Percentiles rank a stretch among this genome's conserved stretches.
These are phyloP conservation scores for Chrysolina oricalcia DNA, from an alignment of 2,888 invertebrate genomes.

Conservation along the genomic window DNA sequence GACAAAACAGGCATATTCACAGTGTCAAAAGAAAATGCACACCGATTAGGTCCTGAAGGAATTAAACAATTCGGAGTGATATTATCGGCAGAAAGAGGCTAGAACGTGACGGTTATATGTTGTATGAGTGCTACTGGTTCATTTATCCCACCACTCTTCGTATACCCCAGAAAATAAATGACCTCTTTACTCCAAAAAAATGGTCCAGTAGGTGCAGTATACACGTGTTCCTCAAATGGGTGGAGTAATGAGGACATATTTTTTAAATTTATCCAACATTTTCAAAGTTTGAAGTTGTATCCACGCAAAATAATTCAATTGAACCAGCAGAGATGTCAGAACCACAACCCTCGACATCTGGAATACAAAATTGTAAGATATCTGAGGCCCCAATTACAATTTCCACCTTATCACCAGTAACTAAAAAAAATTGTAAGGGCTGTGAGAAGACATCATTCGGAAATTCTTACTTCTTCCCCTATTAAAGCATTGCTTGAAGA, in stretches of 20 bases:
- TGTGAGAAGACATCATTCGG: too few relatives aligned
- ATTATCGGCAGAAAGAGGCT: neutral
- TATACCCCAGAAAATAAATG: neutral
- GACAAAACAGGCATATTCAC: constrained; percentile 1
- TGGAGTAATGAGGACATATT: constrained; percentile 17
- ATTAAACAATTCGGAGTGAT: neutral
- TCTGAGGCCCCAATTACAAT: too few relatives aligned
- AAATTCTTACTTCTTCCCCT: too few relatives aligned
- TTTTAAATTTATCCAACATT: too few relatives aligned
- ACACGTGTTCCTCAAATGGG: constrained; percentile 1
- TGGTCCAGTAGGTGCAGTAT: constrained; percentile 18
- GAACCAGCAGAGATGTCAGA: too few relatives aligned
- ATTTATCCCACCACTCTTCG: too few relatives aligned
- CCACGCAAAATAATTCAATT: neutral
- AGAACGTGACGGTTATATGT: neutral
- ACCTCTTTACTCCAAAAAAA: neutral
- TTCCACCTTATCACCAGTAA: too few relatives aligned
- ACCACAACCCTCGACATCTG: too few relatives aligned
- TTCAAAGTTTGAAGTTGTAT: constrained; percentile 9
- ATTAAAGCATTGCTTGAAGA: too few relatives aligned
- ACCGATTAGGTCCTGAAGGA: neutral
- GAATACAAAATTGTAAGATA: too few relatives aligned
- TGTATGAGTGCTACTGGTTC: constrained; percentile 4
- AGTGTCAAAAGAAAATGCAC: neutral
- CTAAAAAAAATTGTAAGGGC: too few relatives aligned